Conservation (phyloP, 2,113 vertebrate genomes). For the Pseudorectes ferrugineus region DNA sequence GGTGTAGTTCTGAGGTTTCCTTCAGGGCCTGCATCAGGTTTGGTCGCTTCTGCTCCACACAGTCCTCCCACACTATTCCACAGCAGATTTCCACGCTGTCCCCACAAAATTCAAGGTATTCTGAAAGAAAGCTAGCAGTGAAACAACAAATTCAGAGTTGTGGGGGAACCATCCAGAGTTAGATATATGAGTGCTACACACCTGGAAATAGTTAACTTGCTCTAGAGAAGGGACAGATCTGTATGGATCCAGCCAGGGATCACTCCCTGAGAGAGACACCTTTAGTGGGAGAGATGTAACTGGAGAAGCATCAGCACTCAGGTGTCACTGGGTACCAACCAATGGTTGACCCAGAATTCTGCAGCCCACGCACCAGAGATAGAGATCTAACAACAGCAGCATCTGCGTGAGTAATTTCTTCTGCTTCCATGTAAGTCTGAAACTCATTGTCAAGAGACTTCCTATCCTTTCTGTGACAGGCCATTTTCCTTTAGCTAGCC, state of each 20-base stretch:
- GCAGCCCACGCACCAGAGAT: not conserved
- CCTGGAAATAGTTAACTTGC: not conserved
- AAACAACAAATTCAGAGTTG: not conserved
- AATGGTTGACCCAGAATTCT: not conserved
- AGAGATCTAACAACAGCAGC: not conserved
- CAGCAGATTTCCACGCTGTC: fast-evolving
- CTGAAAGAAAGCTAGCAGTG: not conserved
- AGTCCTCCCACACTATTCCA: not conserved
- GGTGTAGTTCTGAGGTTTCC: not conserved
- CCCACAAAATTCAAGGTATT: not conserved
- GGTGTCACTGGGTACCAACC: not conserved
- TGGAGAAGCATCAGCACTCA: not conserved
- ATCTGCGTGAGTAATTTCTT: not conserved
- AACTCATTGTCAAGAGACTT: not conserved
- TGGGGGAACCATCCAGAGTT: not conserved
- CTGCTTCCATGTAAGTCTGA: not conserved
- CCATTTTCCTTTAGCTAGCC: not conserved
- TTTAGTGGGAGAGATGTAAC: not conserved
- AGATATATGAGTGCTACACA: not conserved
- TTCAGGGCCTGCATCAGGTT: not conserved
- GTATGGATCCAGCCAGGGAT: not conserved
- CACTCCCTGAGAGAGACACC: not conserved
- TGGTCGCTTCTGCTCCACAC: not conserved
- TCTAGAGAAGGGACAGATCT: not conserved
- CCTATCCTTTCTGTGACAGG: not conserved